Evolutionary conservation across 2,888 invertebrate genomes (phyloP).

Genomic region (Himalopsyche anomala): DNA sequence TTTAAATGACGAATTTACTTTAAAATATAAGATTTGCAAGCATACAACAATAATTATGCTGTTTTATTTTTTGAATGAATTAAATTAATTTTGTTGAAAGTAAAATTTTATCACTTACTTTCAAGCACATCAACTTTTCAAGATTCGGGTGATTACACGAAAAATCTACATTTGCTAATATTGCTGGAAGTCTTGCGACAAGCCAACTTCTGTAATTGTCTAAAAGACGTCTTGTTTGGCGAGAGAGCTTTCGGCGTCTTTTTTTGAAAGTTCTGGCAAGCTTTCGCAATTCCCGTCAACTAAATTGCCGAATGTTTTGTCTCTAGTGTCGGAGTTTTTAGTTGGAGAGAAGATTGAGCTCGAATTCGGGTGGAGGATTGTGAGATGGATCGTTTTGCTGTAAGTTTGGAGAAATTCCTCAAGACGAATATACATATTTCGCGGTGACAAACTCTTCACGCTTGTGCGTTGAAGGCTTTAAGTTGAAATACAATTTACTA

Average conservation of each 20-base stretch:
- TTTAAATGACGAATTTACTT: no score
- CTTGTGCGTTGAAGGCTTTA: not conserved
- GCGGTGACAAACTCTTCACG: not conserved
- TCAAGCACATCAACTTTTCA: not conserved
- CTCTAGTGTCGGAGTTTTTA: slow-evolving; percentile 10
- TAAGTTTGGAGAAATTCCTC: slow-evolving; percentile 17
- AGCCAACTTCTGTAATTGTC: slow-evolving; percentile 34
- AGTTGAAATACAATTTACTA: not conserved
- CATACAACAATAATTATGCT: no score
- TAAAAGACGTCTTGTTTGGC: slow-evolving; percentile 24
- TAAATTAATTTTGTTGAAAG: no score
- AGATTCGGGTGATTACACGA: not conserved
- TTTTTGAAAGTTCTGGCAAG: slow-evolving; percentile 26
- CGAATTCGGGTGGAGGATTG: not conserved
- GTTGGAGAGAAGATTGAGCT: not conserved
- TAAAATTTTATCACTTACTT: no score
- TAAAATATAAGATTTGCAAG: no score
- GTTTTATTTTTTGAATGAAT: no score
- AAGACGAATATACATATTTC: slow-evolving; percentile 8
- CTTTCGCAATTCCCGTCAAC: slow-evolving; percentile 34
- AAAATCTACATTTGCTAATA: slow-evolving; percentile 15
- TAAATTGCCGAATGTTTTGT: slow-evolving; percentile 34
- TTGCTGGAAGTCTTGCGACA: not conserved
- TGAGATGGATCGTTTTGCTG: slow-evolving; percentile 17
- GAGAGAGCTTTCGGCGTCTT: not conserved